Evolutionary conservation across 1,140 invertebrate species (phyloP), one percentile per base, ranked within the genome.

Genomic region (Tetragnatha versicolor): DNA sequence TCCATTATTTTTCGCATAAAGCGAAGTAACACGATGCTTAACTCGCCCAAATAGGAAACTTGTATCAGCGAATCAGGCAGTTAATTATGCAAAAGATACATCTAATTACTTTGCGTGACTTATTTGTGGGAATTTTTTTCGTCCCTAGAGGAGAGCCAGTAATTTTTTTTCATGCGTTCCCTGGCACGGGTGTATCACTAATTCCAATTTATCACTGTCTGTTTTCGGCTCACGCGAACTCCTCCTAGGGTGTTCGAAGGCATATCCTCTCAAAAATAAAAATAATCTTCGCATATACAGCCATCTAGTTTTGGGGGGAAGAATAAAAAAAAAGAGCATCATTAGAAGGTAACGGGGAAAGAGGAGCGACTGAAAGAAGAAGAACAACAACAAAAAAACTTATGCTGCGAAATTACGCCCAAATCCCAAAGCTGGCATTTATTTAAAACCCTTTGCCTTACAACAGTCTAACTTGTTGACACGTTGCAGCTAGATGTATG

Each of bases 61-160:
- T 45, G n/a, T 37, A 70, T 70, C 47, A 70, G 12, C 3, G 20
- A 53, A 35, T 49, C n/a, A 31, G 39, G 33, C 37, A 17, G 49
- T 73, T 60, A 73, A 73, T 73, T 73, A 73, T 60, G 51, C 69
- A 73, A 42, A 60, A 73, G 53, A 60, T 45, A 33, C 60, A 27
- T 73, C 53, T 73, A 73, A 73, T 73, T 73, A 60, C 69, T 73
- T 60, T 14, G 69, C 69, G 69, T 73, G 69, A 60, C 69, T 60
- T 73, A 73, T 58, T 47, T 68, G 9, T 22, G 25, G 45, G 12
- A 22, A n/a, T 60, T 47, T 73, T 68, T 42, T 65, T 65, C 42
- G 7, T 58, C 33, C 27, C 17, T 12, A n/a, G n/a, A n/a, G n/a
- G n/a, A n/a, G n/a, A 58, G n/a, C 25, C 37, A 73, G n/a, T n/a